These are phyloP conservation scores for Bothrops jararaca DNA, from an alignment of 2,113 vertebrate genomes.

Conservation along the genomic window DNA sequence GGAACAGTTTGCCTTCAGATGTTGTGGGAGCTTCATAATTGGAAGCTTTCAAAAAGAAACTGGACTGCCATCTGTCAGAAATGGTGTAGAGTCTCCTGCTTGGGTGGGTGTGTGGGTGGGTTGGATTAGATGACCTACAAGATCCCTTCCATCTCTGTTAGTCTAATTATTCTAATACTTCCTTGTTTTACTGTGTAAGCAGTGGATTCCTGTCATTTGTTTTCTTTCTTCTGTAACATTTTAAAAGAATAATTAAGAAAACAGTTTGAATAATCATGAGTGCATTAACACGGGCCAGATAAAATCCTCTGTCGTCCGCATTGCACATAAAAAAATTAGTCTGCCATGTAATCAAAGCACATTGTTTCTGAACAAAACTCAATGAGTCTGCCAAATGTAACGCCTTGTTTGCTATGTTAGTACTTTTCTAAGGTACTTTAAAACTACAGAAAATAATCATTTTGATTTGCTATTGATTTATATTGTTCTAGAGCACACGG, in stretches of 20 bases:
- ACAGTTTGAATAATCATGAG: neutral
- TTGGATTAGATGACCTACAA: too few relatives aligned
- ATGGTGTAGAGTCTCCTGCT: too few relatives aligned
- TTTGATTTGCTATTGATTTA: conserved; percentile 64
- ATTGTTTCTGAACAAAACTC: conserved; percentile 20
- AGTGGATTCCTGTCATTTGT: neutral
- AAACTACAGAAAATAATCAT: conserved; percentile 59
- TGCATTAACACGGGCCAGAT: conserved; percentile 7
- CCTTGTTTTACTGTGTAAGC: neutral
- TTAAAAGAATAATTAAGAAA: neutral
- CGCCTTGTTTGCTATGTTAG: conserved; percentile 51
- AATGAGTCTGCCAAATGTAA: conserved; percentile 38
- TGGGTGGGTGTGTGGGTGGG: too few relatives aligned
- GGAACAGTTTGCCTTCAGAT: too few relatives aligned
- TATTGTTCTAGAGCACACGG: conserved; percentile 53
- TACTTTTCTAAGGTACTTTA: conserved; percentile 54
- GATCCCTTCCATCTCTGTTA: too few relatives aligned
- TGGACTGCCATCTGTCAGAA: too few relatives aligned
- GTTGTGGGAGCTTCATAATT: too few relatives aligned
- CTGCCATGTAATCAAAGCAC: neutral
- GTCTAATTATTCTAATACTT: too few relatives aligned
- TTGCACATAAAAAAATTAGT: conserved; percentile 17
- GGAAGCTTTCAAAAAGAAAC: too few relatives aligned
- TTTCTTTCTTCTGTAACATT: neutral
- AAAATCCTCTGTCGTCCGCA: neutral